Percentiles rank a stretch among this genome's conserved stretches.
Evolutionary conservation across 2,113 vertebrate species (phyloP).

Genomic region (Laticauda colubrina): DNA sequence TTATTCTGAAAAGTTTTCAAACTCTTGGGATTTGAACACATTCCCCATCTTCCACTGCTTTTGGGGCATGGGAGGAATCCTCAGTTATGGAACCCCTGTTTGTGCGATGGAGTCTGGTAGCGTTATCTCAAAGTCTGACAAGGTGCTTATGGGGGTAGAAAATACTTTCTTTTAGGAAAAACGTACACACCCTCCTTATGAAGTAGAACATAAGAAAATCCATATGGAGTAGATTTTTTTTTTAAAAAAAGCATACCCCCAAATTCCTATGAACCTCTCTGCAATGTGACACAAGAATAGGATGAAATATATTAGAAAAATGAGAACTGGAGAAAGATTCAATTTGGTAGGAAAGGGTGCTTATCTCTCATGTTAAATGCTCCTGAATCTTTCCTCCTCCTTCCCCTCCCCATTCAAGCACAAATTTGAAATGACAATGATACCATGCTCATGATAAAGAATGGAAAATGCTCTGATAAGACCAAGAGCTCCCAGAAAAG

Average conservation of each 20-base stretch:
- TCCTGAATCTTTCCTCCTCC: not conserved
- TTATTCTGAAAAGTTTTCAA: not conserved
- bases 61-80: not conserved
- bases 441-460: constrained; percentile 15
- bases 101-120: not conserved
- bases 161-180: not conserved
- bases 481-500: constrained; percentile 7
- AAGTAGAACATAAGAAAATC: not conserved
- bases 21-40: not conserved
- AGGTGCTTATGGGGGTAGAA: not conserved
- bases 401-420: not conserved
- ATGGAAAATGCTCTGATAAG: constrained; percentile 11
- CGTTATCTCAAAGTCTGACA: not conserved
- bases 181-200: not conserved
- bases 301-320: not conserved
- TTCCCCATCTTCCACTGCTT: not conserved
- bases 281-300: not conserved
- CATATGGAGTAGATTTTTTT: not conserved
- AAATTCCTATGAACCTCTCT: not conserved
- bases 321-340: not conserved
- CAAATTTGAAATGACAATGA: not conserved
- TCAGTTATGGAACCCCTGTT: not conserved
- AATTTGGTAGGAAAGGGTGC: too few relatives aligned
- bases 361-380: not conserved
- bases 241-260: not conserved